A percentile compares a stretch with the other conserved stretches of the same genome.
Evolutionary conservation across 2,888 invertebrate species (phyloP).

Genomic region (Fabriciana adippe): DNA sequence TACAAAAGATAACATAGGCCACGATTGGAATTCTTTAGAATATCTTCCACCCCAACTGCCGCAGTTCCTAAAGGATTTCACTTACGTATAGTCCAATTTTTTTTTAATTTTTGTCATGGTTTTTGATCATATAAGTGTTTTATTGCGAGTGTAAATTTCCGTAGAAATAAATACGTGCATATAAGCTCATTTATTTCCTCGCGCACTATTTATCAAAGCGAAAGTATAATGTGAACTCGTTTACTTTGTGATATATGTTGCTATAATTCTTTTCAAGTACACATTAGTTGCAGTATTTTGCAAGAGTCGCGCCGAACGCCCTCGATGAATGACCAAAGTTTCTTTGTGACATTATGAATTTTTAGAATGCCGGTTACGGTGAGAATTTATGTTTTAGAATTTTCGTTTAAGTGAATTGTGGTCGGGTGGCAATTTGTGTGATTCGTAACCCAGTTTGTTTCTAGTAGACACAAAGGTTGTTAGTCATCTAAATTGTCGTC

Average conservation of each 20-base stretch:
- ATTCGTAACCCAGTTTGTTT: slow-evolving; percentile 19
- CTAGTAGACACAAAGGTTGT: slow-evolving; percentile 31
- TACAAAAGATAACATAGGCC: slow-evolving; percentile 8
- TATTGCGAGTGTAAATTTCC: background rate
- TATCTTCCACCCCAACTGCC: slow-evolving; percentile 64
- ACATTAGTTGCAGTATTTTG: slow-evolving; percentile 35
- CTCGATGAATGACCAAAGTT: slow-evolving; percentile 35
- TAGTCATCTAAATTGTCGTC: slow-evolving; percentile 37
- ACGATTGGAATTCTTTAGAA: slow-evolving; percentile 53
- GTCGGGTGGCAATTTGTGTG: slow-evolving; percentile 51
- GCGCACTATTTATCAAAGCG: slow-evolving; percentile 8
- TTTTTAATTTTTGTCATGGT: slow-evolving; percentile 17
- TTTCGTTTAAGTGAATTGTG: slow-evolving; percentile 46
- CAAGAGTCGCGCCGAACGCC: slow-evolving; percentile 7
- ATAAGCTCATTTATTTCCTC: slow-evolving; percentile 10
- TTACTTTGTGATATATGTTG: slow-evolving; percentile 26
- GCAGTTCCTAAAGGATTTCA: slow-evolving; percentile 48
- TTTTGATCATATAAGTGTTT: slow-evolving; percentile 12
- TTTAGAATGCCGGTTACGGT: slow-evolving; percentile 32
- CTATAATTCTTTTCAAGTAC: slow-evolving; percentile 30
- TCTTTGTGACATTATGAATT: slow-evolving; percentile 34
- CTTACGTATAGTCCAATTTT: slow-evolving; percentile 10
- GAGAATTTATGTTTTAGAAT: slow-evolving; percentile 35
- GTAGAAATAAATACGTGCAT: slow-evolving; percentile 12
- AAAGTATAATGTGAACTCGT: slow-evolving; percentile 23